Conservation (phyloP, 2,888 invertebrate genomes). For the Copidosoma aretas region DNA sequence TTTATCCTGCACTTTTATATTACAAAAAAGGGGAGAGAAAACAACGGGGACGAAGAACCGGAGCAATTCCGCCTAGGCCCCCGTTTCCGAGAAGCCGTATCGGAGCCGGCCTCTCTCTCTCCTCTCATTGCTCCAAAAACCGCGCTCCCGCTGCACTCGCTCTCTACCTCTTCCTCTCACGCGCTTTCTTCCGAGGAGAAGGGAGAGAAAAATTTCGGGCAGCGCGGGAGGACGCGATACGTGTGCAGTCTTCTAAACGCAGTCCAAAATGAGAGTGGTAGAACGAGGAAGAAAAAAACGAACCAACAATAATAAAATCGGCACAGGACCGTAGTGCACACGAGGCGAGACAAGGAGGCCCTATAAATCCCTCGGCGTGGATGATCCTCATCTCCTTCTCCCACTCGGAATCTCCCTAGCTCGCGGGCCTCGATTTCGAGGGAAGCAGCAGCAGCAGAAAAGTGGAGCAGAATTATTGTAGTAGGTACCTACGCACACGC, state of each 20-base stretch:
- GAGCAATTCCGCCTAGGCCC: constrained; percentile 32
- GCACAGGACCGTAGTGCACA: background rate
- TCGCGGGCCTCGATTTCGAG: constrained; percentile 39
- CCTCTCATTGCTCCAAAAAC: no score
- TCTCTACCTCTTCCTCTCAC: constrained; percentile 34
- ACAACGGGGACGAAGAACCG: background rate
- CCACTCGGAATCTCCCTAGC: constrained; percentile 10
- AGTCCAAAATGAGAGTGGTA: no score
- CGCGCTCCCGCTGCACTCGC: background rate
- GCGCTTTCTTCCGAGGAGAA: constrained; percentile 31
- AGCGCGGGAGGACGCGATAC: no score
- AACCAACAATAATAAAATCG: no score
- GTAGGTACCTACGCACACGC: no score
- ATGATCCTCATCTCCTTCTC: background rate
- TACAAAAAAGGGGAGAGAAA: constrained; percentile 22
- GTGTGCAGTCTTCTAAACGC: no score
- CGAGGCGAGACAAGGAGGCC: background rate
- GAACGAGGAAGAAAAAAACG: no score
- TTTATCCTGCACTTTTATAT: constrained; percentile 38
- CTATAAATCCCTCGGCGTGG: constrained; percentile 37
- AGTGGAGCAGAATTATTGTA: no score
- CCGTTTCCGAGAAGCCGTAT: constrained; percentile 32
- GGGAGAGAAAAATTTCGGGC: background rate
- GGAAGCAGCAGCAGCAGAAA: background rate
- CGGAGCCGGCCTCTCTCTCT: constrained; percentile 15